Conservation (phyloP, 2,888 invertebrate genomes). For the Herminia tarsipennalis region DNA sequence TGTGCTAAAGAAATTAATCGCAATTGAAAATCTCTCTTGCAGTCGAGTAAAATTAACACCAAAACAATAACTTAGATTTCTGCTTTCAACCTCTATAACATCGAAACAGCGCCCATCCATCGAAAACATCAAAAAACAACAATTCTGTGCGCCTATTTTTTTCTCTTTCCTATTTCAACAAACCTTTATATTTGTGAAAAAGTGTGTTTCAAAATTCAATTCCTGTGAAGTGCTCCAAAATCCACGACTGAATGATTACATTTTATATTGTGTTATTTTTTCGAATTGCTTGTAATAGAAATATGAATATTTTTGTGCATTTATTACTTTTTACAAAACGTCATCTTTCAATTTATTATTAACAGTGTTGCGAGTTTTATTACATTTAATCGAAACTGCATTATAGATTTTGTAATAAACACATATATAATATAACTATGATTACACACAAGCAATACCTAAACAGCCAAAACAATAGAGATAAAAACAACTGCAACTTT, state of each 20-base stretch:
- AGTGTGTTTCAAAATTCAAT: conserved; percentile 23
- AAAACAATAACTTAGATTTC: conserved; percentile 9
- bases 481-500: conserved; percentile 15
- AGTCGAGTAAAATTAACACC: too few relatives aligned
- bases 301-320: conserved; percentile 29
- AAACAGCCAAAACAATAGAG: conserved; percentile 18
- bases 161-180: conserved; percentile 20
- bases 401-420: too few relatives aligned
- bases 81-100: conserved; percentile 16
- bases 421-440: too few relatives aligned
- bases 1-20: too few relatives aligned
- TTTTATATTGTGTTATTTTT: conserved; percentile 15
- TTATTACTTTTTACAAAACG: too few relatives aligned
- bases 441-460: conserved; percentile 16
- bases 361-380: too few relatives aligned
- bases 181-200: conserved; percentile 19
- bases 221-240: conserved; percentile 27
- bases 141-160: conserved; percentile 11
- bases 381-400: too few relatives aligned
- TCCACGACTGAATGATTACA: conserved; percentile 19
- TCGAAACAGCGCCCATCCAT: conserved; percentile 7
- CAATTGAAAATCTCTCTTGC: too few relatives aligned
- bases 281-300: conserved; percentile 21
- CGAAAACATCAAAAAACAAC: conserved; percentile 12
- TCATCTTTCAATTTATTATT: too few relatives aligned